phyloP scores from a whole-genome alignment of 2,113 vertebrate genomes.

The Strix uralensis region DNA sequence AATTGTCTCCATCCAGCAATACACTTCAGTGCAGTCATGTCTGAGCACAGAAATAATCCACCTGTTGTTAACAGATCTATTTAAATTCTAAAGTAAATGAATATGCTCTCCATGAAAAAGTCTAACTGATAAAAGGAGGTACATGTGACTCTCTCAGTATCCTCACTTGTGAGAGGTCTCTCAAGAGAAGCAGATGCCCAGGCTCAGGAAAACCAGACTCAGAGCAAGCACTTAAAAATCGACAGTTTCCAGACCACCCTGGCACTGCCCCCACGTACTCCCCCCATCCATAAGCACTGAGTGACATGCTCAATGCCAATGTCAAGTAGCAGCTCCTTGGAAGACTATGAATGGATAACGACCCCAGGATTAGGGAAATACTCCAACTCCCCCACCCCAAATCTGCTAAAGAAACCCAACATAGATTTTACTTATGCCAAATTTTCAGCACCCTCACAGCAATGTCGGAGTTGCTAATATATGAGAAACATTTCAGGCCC shows the following conservation, averaged over 20 bases:
- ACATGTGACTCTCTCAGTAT: accelerated
- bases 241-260: neutral
- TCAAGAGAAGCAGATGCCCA: neutral
- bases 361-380: neutral
- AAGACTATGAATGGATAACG: accelerated
- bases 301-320: accelerated
- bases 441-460: neutral
- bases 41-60: neutral
- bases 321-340: neutral
- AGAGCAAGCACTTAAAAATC: neutral
- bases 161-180: neutral
- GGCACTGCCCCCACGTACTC: neutral
- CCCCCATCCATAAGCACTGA: neutral
- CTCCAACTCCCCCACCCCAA: too few species aligned
- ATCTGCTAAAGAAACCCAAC: neutral
- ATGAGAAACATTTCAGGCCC: neutral
- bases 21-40: neutral
- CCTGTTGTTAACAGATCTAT: neutral
- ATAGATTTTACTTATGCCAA: neutral
- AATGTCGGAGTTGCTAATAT: neutral
- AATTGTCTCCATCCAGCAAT: neutral
- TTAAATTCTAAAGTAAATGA: neutral
- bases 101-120: accelerated
- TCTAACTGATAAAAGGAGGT: accelerated
- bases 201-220: neutral